Evolutionary conservation across 30 jellyfish, hydroid and myxozoan genomes (phyloP), one percentile per base, ranked within the genome.

Genomic region (Aurelia sp.): DNA sequence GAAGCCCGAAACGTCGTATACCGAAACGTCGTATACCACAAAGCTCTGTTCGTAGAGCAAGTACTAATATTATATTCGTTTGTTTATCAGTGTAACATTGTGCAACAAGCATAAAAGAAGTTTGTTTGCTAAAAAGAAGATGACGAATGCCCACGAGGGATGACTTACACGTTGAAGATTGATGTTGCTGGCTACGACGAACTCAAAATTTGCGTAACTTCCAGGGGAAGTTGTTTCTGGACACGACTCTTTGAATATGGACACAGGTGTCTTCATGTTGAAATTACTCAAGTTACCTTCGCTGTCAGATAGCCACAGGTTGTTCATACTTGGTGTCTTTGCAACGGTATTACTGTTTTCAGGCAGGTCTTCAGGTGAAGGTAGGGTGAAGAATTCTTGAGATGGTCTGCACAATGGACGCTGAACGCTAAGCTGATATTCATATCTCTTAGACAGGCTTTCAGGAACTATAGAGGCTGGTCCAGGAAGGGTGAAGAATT

Each of bases 401-500:
- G 89, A 63, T 10, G 77, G 89, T 17, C 80, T 31, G 47, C 48
- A 33, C 21, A 63, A 7, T 37, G 73, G 73, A 33, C 40, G 72
- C 33, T 63, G 73, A 37, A 62, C 60, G 3, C 3, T 58, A 58
- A 62, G n/a, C 71, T 73, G 61, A 65, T 60, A 78, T 27, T 78
- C 88, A 6, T 78, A 77, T 19, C 88, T 78, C 6, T 48, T 78
- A 17, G 88, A 62, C 10, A 44, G 55, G 55, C 10, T 44, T 44
- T 44, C 55, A 44, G 55, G 55, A 7, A 8, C 55, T 6, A 37
- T 37, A 37, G 50, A 58, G 23, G 69, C 31, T 5, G 33, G 33
- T 18, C 33, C 33, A 59, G 69, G 33, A 13, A 59, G 12, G 69
- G 23, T 12, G 69, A 59, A 18, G 13, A 59, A 59, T 21, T 11